A percentile compares a stretch with the other conserved stretches of the same genome.
Conservation (phyloP, 2,797 vertebrate genomes). For the Calcarius lapponicus region DNA sequence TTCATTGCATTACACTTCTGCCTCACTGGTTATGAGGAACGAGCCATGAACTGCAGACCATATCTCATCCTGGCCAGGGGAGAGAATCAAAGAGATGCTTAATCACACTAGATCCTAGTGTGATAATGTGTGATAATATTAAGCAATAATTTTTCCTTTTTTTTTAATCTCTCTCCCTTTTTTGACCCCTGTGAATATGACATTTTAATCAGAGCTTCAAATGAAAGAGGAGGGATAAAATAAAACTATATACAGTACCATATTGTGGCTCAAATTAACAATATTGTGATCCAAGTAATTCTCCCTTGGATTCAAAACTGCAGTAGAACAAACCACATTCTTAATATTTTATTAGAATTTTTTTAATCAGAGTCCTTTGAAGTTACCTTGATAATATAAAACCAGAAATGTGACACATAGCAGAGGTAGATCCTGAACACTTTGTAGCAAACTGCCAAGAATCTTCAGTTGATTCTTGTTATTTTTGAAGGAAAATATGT, state of each 20-base stretch:
- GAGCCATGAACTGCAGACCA: not conserved
- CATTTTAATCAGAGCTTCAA: not conserved
- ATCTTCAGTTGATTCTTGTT: not conserved
- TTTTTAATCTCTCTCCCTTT: not conserved
- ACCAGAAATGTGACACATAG: not conserved
- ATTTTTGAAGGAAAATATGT: not conserved
- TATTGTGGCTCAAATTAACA: not conserved
- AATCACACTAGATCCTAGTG: conserved; percentile 3
- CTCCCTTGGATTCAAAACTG: not conserved
- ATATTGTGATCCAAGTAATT: not conserved
- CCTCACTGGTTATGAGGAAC: conserved; percentile 35
- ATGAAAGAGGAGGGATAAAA: not conserved
- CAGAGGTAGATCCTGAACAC: not conserved
- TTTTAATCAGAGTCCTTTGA: not conserved
- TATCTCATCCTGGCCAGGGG: conserved; percentile 33
- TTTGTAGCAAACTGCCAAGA: not conserved
- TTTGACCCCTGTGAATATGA: not conserved
- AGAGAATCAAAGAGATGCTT: conserved; percentile 36
- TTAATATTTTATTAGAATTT: not conserved
- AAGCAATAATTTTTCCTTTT: not conserved
- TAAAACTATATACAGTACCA: not conserved
- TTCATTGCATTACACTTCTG: conserved; percentile 50
- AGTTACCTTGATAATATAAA: not conserved
- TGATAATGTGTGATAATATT: not conserved
- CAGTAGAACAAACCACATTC: not conserved